A percentile compares a stretch with the other conserved stretches of the same genome.
These are phyloP conservation scores for Scylla paramamosain DNA, from an alignment of 1,140 invertebrate species.

Conservation along the genomic window DNA sequence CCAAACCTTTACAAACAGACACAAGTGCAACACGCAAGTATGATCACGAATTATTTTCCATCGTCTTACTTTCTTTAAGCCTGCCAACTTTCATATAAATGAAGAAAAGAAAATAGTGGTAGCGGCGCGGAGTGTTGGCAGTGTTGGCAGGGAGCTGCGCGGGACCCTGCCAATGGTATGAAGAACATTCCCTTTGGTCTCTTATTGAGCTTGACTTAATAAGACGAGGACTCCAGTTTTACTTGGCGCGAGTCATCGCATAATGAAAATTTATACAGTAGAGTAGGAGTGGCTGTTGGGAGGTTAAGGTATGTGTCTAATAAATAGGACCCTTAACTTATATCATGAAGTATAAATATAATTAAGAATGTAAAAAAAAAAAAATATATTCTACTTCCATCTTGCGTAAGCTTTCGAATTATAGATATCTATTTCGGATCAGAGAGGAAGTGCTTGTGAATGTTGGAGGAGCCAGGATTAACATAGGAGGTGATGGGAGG, in stretches of 20 bases:
- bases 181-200: background rate
- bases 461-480: too few species aligned
- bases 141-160: background rate
- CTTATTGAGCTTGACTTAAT: background rate
- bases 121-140: background rate
- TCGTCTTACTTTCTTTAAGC: background rate
- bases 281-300: background rate
- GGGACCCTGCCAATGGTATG: background rate
- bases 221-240: background rate
- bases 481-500: too few species aligned
- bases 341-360: background rate
- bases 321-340: too few species aligned
- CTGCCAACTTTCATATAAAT: background rate
- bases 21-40: background rate
- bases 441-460: background rate
- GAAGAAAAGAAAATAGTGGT: background rate
- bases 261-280: background rate
- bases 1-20: too few species aligned
- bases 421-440: background rate
- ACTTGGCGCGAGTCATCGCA: background rate
- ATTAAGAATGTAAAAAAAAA: background rate
- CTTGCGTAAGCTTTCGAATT: background rate
- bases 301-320: background rate
- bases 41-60: background rate
- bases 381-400: background rate